Evolutionary conservation across 2,888 invertebrate genomes (phyloP).

Genomic region (Prenolepis imparis): DNA sequence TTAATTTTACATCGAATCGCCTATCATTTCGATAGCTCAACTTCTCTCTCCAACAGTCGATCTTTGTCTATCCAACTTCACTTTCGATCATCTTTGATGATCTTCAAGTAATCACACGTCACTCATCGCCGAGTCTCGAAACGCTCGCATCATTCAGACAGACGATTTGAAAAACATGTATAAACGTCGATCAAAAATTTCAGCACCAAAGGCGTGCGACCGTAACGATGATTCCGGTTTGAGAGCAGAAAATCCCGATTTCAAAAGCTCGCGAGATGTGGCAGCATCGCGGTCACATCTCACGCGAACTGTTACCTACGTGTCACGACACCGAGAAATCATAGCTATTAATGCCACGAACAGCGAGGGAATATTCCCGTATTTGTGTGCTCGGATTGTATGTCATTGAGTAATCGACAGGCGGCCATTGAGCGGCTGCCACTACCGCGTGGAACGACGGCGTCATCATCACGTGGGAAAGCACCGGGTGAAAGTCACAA

Average conservation of each 20-base stretch:
- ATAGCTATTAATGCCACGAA: constrained; percentile 69
- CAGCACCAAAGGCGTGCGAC: constrained; percentile 1
- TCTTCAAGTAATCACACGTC: constrained; percentile 43
- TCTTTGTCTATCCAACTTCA: constrained; percentile 32
- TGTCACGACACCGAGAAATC: constrained; percentile 70
- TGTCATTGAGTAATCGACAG: constrained; percentile 76
- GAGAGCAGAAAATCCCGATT: constrained; percentile 55
- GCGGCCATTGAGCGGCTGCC: constrained; percentile 56
- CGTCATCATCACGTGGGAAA: constrained; percentile 73
- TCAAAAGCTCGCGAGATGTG: constrained; percentile 59
- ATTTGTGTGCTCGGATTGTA: constrained; percentile 70
- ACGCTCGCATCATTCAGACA: constrained; percentile 7
- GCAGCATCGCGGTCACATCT: constrained; percentile 62
- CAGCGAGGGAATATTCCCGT: constrained; percentile 60
- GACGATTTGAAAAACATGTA: constrained; percentile 35
- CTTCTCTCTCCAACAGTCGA: constrained; percentile 18
- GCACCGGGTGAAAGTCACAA: constrained; percentile 72
- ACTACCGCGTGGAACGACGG: constrained; percentile 55
- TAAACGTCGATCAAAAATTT: constrained; percentile 44
- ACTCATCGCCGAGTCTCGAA: constrained; percentile 41
- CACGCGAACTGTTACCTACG: constrained; percentile 67
- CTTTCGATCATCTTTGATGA: constrained; percentile 40
- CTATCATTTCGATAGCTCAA: constrained; percentile 13
- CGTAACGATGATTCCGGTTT: constrained; percentile 23
- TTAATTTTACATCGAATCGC: constrained; percentile 11